These are phyloP conservation scores for Prionailurus bengalensis DNA, from an alignment of 2,113 vertebrate species.

Conservation along the genomic window DNA sequence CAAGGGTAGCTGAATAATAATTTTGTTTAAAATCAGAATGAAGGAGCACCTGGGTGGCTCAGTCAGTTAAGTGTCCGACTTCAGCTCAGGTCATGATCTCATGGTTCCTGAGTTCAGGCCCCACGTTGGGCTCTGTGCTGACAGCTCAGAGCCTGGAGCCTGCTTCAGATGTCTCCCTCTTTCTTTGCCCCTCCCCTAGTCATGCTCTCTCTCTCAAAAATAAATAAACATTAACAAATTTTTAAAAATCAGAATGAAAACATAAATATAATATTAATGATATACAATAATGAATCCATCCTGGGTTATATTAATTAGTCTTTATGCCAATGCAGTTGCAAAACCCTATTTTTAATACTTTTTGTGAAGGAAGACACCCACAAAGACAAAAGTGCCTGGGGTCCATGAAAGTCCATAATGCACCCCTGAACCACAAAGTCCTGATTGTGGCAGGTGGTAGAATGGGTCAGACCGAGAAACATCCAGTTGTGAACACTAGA, in stretches of 20 bases:
- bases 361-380: not conserved
- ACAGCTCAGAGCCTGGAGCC: no score
- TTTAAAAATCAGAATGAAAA: not conserved
- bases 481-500: not conserved
- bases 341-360: not conserved
- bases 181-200: no score
- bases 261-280: not conserved
- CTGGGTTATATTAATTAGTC: not conserved
- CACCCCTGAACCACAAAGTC: not conserved
- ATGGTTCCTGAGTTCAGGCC: no score
- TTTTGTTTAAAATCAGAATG: conserved; percentile 21
- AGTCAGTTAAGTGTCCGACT: no score
- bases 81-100: no score
- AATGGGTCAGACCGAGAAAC: not conserved
- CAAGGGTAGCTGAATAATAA: not conserved
- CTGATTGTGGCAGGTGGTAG: not conserved
- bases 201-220: no score
- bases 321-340: not conserved
- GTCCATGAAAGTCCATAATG: not conserved
- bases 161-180: no score
- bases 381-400: not conserved
- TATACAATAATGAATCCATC: not conserved
- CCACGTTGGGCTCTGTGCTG: no score
- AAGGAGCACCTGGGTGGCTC: no score
- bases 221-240: no score